Percentiles rank a stretch among this genome's conserved stretches.
Conservation (phyloP, 2,888 invertebrate species). For the Morpho achilles region DNA sequence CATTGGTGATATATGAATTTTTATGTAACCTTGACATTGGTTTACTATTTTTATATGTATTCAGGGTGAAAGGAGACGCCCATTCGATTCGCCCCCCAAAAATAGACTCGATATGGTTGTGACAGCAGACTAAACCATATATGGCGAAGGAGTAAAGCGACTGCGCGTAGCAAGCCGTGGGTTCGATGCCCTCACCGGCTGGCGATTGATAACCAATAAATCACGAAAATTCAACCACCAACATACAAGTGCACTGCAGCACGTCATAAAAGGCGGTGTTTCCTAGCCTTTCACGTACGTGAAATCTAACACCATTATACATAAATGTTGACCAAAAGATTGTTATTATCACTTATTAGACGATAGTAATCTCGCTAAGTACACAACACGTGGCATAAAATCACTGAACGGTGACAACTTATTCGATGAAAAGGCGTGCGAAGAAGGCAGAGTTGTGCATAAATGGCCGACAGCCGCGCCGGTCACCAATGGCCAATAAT, state of each 20-base stretch:
- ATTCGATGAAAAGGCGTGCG: slow-evolving; percentile 73
- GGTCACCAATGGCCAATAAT: slow-evolving; percentile 57
- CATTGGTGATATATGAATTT: neutral
- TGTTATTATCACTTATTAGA: slow-evolving; percentile 7
- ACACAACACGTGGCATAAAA: slow-evolving; percentile 76
- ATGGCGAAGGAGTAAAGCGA: slow-evolving; percentile 70
- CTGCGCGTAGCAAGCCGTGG: slow-evolving; percentile 67
- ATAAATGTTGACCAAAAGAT: slow-evolving; percentile 15
- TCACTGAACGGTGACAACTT: slow-evolving; percentile 74
- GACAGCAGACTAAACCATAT: slow-evolving; percentile 69
- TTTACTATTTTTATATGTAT: slow-evolving; percentile 32
- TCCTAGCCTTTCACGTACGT: slow-evolving; percentile 66
- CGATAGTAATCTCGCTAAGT: slow-evolving; percentile 32
- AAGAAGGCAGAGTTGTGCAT: slow-evolving; percentile 66
- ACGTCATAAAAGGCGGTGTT: slow-evolving; percentile 73
- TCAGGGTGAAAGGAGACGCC: slow-evolving; percentile 33
- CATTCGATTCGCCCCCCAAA: slow-evolving; percentile 40
- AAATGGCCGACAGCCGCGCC: slow-evolving; percentile 73
- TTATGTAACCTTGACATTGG: slow-evolving; percentile 48
- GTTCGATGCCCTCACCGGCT: slow-evolving; percentile 67
- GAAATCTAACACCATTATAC: slow-evolving; percentile 71
- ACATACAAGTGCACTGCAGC: slow-evolving; percentile 24
- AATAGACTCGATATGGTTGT: slow-evolving; percentile 57
- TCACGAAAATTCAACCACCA: slow-evolving; percentile 31
- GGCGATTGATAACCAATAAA: slow-evolving; percentile 43